A percentile compares a stretch with the other conserved stretches of the same genome.
These are phyloP conservation scores for Stenopsyche tienmushanensis DNA, from an alignment of 1,140 invertebrate genomes.

Conservation along the genomic window DNA sequence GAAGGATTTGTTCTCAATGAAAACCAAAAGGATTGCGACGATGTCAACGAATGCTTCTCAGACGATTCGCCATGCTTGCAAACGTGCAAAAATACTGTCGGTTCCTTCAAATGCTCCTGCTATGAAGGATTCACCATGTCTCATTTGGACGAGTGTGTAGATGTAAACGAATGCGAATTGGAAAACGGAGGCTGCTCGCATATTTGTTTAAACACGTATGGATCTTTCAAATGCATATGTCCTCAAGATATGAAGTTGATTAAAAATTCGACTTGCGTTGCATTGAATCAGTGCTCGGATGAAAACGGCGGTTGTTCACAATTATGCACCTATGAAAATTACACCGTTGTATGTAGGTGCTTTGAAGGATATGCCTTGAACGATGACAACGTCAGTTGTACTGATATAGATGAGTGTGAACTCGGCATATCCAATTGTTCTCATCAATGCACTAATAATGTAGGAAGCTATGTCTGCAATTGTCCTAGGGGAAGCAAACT, in stretches of 20 bases:
- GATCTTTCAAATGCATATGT: conserved; percentile 73
- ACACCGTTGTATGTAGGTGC: conserved; percentile 55
- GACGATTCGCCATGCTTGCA: conserved; percentile 67
- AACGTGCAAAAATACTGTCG: conserved; percentile 72
- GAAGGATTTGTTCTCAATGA: conserved; percentile 14
- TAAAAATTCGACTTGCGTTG: conserved; percentile 51
- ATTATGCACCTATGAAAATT: conserved; percentile 52
- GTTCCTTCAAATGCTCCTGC: conserved; percentile 72
- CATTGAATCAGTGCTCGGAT: conserved; percentile 53
- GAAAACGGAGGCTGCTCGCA: conserved; percentile 60
- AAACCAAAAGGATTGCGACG: conserved; percentile 45
- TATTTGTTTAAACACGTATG: conserved; percentile 67
- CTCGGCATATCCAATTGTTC: conserved; percentile 51
- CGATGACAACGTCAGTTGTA: conserved; percentile 45
- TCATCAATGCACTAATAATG: conserved; percentile 69
- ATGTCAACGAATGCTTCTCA: conserved; percentile 76
- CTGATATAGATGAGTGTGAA: conserved; percentile 71
- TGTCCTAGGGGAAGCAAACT: conserved; percentile 56
- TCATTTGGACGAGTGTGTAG: conserved; percentile 56
- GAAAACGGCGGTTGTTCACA: conserved; percentile 58
- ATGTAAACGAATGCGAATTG: conserved; percentile 70
- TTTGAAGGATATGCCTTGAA: conserved; percentile 52
- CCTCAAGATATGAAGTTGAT: conserved; percentile 50
- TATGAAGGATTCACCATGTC: conserved; percentile 62
- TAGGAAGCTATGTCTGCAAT: conserved; percentile 67